phyloP scores from a whole-genome alignment of 2,888 invertebrate genomes.

The Hyposoter dolosus region DNA sequence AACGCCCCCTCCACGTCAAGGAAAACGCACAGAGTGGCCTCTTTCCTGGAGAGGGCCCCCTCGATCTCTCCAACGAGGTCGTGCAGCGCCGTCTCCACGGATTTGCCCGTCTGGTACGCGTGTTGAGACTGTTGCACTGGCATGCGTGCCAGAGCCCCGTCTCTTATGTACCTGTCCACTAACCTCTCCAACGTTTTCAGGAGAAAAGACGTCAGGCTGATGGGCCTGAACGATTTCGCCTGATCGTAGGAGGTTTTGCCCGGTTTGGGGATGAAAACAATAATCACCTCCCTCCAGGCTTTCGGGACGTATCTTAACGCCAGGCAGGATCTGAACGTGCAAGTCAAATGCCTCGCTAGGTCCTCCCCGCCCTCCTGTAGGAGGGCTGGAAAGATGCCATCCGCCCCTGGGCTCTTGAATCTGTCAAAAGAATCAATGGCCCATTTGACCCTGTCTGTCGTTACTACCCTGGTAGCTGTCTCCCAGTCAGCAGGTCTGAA shows the following conservation, averaged over 20 bases:
- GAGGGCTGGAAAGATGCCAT: no score
- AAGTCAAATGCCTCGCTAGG: no score
- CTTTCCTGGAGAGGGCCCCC: conserved; percentile 33
- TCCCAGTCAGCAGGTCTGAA: background rate
- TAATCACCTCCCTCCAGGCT: no score
- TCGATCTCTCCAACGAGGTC: conserved; percentile 56
- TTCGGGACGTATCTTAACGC: no score
- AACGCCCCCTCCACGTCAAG: conserved; percentile 68
- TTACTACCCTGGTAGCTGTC: background rate
- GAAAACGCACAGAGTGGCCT: conserved; percentile 49
- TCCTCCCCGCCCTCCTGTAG: no score
- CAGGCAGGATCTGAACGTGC: no score
- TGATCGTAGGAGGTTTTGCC: no score
- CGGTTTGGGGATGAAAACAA: no score
- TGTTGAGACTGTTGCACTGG: conserved; percentile 65
- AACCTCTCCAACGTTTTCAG: conserved; percentile 72
- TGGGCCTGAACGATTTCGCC: no score
- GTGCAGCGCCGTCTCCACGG: no score
- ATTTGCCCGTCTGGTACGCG: conserved; percentile 69
- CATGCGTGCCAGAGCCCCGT: conserved; percentile 51
- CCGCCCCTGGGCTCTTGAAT: no score
- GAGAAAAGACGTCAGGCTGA: conserved; percentile 62
- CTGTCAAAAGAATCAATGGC: no score
- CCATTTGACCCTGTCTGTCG: conserved; percentile 15
- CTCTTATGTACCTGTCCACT: conserved; percentile 68